A percentile compares a stretch with the other conserved stretches of the same genome.
phyloP scores from a whole-genome alignment of 2,797 vertebrate species.

The Onychomys leucogaster region DNA sequence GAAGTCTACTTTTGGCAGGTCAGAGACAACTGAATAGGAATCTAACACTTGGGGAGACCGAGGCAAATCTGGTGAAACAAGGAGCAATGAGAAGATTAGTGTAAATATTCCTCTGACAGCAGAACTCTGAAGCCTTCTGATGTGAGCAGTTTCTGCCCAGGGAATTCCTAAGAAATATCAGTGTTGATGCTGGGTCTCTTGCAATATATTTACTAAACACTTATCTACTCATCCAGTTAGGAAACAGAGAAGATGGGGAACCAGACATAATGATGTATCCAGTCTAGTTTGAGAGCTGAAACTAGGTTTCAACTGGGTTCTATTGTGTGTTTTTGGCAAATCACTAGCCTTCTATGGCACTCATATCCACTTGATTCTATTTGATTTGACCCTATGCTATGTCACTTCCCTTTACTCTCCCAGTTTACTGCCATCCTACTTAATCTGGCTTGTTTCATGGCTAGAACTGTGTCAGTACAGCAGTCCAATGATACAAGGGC shows the following conservation, averaged over 20 bases:
- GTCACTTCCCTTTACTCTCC: background rate
- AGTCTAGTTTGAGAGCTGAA: slow-evolving; percentile 30
- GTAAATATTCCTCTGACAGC: background rate
- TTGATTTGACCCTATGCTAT: background rate
- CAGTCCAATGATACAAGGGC: background rate
- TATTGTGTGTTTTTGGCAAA: slow-evolving; percentile 26
- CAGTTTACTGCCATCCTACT: background rate
- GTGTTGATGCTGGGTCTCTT: background rate
- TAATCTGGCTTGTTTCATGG: slow-evolving; percentile 18
- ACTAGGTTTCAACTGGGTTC: background rate
- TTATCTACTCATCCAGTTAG: slow-evolving; percentile 31
- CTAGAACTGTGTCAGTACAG: background rate
- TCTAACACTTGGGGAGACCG: background rate
- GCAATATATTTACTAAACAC: background rate
- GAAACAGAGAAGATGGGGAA: background rate
- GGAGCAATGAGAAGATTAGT: background rate
- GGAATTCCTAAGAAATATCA: background rate
- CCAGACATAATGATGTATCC: background rate
- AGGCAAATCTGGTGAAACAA: background rate
- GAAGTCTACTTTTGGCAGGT: background rate
- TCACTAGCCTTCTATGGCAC: background rate
- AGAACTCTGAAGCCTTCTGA: background rate
- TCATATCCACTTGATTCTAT: background rate
- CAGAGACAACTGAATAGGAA: background rate
- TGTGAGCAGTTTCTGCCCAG: background rate